These are phyloP conservation scores for Argyrosomus regius DNA, from an alignment of 2,797 vertebrate species.

Conservation along the genomic window DNA sequence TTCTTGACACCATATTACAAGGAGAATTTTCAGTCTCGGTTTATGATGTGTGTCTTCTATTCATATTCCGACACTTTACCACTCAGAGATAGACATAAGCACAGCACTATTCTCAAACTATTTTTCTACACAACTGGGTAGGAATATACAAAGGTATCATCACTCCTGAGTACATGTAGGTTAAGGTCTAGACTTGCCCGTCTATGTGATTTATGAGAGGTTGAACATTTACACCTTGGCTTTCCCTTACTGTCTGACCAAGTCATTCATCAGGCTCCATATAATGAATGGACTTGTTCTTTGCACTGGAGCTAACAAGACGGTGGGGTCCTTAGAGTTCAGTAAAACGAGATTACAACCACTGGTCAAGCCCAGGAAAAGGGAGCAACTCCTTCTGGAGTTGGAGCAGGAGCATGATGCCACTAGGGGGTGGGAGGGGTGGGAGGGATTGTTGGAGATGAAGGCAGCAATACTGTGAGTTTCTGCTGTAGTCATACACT, in stretches of 20 bases:
- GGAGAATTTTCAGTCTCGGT: slow-evolving; percentile 18
- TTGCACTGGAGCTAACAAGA: slow-evolving; percentile 87
- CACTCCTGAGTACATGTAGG: slow-evolving; percentile 88
- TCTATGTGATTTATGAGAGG: slow-evolving; percentile 89
- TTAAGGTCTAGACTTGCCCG: slow-evolving; percentile 88
- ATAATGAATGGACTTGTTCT: slow-evolving; percentile 90
- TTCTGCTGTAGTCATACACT: slow-evolving; percentile 56
- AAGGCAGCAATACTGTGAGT: slow-evolving; percentile 45
- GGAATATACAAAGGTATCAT: slow-evolving; percentile 84
- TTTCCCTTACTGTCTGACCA: slow-evolving; percentile 88
- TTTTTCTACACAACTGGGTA: slow-evolving; percentile 74
- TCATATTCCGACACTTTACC: slow-evolving; percentile 38
- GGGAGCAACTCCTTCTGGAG: slow-evolving; percentile 77
- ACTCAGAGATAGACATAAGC: slow-evolving; percentile 53
- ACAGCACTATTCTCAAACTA: slow-evolving; percentile 61
- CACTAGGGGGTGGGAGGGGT: slow-evolving; percentile 21
- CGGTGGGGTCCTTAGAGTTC: slow-evolving; percentile 86
- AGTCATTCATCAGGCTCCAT: slow-evolving; percentile 88
- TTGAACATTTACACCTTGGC: slow-evolving; percentile 90
- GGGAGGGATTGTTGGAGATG: slow-evolving; percentile 21
- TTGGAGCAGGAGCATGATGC: slow-evolving; percentile 58
- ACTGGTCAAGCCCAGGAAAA: slow-evolving; percentile 84
- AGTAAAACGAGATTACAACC: slow-evolving; percentile 87
- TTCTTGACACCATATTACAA: slow-evolving; percentile 34
- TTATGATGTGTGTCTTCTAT: slow-evolving; percentile 24